Percentiles rank a stretch among this genome's conserved stretches.
These are phyloP conservation scores for Microtus montanus DNA, from an alignment of 2,113 vertebrate genomes.

Conservation along the genomic window DNA sequence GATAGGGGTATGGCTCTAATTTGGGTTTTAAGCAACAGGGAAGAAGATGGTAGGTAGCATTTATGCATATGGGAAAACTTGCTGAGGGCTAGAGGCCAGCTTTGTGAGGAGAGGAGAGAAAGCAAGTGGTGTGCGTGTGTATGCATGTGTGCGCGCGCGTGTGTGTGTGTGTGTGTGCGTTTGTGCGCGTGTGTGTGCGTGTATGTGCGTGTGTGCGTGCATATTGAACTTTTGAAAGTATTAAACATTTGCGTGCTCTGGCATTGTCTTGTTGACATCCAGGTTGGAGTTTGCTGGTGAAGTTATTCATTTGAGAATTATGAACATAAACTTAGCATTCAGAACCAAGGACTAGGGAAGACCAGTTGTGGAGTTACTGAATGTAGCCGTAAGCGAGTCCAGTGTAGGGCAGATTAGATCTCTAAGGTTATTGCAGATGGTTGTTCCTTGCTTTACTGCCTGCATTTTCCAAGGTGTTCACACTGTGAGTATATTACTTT, in stretches of 20 bases:
- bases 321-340: background rate
- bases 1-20: background rate
- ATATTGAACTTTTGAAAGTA: background rate
- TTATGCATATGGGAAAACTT: background rate
- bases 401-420: background rate
- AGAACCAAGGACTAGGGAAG: background rate
- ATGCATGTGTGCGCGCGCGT: too few species aligned
- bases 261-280: constrained; percentile 37
- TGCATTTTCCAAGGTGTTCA: constrained; percentile 26
- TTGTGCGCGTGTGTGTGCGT: too few species aligned
- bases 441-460: constrained; percentile 31
- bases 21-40: constrained; percentile 22
- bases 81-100: background rate
- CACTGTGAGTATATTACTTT: constrained; percentile 12
- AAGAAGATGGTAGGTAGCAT: background rate
- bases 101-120: background rate
- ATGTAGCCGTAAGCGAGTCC: background rate
- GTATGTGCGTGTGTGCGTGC: too few species aligned
- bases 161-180: too few species aligned
- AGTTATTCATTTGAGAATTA: constrained; percentile 40
- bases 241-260: background rate
- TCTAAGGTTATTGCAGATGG: constrained; percentile 33
- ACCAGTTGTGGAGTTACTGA: background rate
- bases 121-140: background rate
- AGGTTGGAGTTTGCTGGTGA: constrained; percentile 22